Evolutionary conservation across 2,888 invertebrate genomes (phyloP).

Genomic region (Leptogaster cylindrica): DNA sequence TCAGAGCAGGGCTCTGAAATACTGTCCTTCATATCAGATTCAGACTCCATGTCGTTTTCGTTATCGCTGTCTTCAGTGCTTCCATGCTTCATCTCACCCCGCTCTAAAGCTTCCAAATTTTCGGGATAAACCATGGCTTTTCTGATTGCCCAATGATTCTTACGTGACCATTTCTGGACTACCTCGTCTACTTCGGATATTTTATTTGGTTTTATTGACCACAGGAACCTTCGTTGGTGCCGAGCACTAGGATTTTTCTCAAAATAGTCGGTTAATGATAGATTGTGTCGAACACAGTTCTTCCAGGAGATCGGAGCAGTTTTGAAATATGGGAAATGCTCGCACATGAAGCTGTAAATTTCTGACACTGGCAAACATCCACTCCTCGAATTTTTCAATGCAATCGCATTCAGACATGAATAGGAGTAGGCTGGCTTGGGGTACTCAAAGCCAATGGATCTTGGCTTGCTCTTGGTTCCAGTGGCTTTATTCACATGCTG

Average conservation of each 20-base stretch:
- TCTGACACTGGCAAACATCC: conserved; percentile 97
- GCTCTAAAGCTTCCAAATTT: conserved; percentile 80
- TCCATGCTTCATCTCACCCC: conserved; percentile 87
- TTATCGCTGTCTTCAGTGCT: conserved; percentile 69
- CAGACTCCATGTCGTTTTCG: conserved; percentile 60
- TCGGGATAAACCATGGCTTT: conserved; percentile 95
- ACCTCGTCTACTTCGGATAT: conserved; percentile 97
- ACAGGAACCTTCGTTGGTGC: conserved; percentile 87
- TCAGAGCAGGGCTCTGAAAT: conserved; percentile 68
- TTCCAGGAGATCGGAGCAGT: conserved; percentile 99
- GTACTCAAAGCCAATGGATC: conserved; percentile 65
- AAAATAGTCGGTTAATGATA: conserved; percentile 97
- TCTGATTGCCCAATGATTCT: conserved; percentile 90
- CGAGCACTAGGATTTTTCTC: conserved; percentile 92
- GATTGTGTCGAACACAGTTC: conserved; percentile 96
- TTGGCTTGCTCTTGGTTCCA: conserved; percentile 51
- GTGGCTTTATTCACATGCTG: not conserved
- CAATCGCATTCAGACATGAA: conserved; percentile 97
- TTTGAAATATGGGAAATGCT: conserved; percentile 98
- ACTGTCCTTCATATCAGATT: conserved; percentile 62
- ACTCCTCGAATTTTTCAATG: conserved; percentile 92
- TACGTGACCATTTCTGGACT: conserved; percentile 95
- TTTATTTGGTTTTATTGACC: conserved; percentile 97
- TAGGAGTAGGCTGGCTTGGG: conserved; percentile 98
- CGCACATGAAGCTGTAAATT: conserved; percentile 98